These are phyloP conservation scores for Antrozous pallidus DNA, from an alignment of 2,797 vertebrate species.

Conservation along the genomic window DNA sequence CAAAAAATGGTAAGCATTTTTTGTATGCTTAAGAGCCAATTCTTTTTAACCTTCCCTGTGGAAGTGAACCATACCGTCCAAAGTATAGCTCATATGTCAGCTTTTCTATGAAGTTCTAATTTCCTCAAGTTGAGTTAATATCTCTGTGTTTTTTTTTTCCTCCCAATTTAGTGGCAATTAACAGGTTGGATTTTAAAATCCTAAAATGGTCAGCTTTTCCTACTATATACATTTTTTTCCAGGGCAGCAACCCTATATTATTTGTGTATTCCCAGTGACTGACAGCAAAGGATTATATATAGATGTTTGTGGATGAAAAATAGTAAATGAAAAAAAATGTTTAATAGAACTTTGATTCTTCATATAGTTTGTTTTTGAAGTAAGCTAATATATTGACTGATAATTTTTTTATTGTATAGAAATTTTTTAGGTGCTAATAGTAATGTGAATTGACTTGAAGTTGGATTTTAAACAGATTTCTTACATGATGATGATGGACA, in stretches of 20 bases:
- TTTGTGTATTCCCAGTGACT: neutral
- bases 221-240: neutral
- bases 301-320: neutral
- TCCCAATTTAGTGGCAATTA: neutral
- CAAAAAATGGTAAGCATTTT: neutral
- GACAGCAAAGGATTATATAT: neutral
- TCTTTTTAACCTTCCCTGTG: neutral
- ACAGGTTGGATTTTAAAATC: constrained; percentile 29
- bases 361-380: constrained; percentile 7
- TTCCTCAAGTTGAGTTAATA: neutral
- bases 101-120: constrained; percentile 1
- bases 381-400: neutral
- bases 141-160: neutral
- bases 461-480: neutral
- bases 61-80: neutral
- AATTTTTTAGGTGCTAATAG: neutral
- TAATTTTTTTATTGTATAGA: neutral
- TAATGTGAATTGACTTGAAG: neutral
- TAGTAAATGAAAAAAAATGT: neutral
- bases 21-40: neutral
- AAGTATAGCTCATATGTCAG: neutral
- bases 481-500: neutral
- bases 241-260: neutral
- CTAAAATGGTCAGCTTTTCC: neutral
- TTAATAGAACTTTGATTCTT: neutral